phyloP scores from a whole-genome alignment of 2,888 invertebrate species.

The Cyrtodaria siliqua region DNA sequence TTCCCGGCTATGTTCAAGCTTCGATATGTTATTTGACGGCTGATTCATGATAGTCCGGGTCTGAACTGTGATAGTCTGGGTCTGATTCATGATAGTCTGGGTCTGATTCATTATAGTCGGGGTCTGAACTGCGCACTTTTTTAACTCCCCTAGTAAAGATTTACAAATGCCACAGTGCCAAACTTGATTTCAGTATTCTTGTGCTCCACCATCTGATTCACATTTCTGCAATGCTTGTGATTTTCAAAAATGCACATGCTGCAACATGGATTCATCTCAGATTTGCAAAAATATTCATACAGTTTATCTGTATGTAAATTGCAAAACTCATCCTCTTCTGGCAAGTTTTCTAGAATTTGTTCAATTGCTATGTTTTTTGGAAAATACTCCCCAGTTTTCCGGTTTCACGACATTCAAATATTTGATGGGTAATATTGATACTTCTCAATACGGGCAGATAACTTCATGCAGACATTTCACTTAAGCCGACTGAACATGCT shows the following conservation, averaged over 20 bases:
- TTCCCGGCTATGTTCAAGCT: slow-evolving; percentile 21
- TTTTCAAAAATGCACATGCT: slow-evolving; percentile 32
- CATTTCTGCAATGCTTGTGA: slow-evolving; percentile 26
- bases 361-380: slow-evolving; percentile 32
- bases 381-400: slow-evolving; percentile 18
- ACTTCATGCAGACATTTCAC: background rate
- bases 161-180: slow-evolving; percentile 11
- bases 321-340: slow-evolving; percentile 38
- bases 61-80: slow-evolving; percentile 22
- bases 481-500: slow-evolving; percentile 2
- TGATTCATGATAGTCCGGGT: slow-evolving; percentile 30
- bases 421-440: slow-evolving; percentile 7
- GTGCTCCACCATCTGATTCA: slow-evolving; percentile 27
- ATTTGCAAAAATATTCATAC: slow-evolving; percentile 46
- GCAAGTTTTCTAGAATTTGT: slow-evolving; percentile 35
- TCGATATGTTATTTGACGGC: slow-evolving; percentile 26
- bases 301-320: slow-evolving; percentile 39
- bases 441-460: slow-evolving; percentile 21
- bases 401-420: slow-evolving; percentile 1
- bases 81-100: slow-evolving; percentile 29
- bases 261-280: slow-evolving; percentile 25
- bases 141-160: slow-evolving; percentile 27
- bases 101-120: too few species aligned
- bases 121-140: too few species aligned
- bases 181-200: slow-evolving; percentile 12